Base-by-base conservation (phyloP, 2,888 invertebrate species). In the Phrixothrix hirtus region DNA sequence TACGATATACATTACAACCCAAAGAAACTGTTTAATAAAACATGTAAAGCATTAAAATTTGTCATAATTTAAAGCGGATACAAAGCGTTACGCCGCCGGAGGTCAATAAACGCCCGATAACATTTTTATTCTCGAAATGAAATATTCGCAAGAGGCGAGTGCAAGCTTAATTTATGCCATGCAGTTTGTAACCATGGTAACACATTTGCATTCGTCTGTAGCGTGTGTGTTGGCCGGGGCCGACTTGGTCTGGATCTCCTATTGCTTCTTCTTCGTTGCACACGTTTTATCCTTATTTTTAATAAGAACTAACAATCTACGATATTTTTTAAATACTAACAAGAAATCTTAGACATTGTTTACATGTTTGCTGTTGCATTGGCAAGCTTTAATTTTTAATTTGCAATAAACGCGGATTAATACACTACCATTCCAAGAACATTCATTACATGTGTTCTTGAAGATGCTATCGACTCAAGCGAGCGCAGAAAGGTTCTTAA, bases 101-200 rank as follows among this genome's bases (percentile, higher is more conserved):
- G 63, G 63, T 63, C 61, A 64, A 64, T 64, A 62, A 60, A 64
- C 62, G 67, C 61, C 65, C 59, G 65, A 65, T 67, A 65, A 67
- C 64, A 60, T 66, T 69, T 66, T 68, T 66, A 68, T 67, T 62
- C 63, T 58, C 63, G 65, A 68, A 67, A 70, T 70, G 70, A 70
- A 67, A 66, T 69, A 68, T 69, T 65, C 64, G 61, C 67, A 60
- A 61, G 64, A 67, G 65, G 63, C 68, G 64, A 63, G 66, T 63
- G 67, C 67, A 65, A 58, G 60, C 62, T 67, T 69, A 70, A 70
- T 71, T 70, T 71, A 70, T 69, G 64, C 66, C 64, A 65, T 69
- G 70, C 69, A 69, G 67, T 68, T 67, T 63, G 71, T 71, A 67
- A 52, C 68, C 70, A 70, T 70, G 70, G 70, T 62, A 70, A 71